Percentiles rank a stretch among this genome's conserved stretches.
phyloP scores from a whole-genome alignment of 2,113 vertebrate species.

The Ondatra zibethicus region DNA sequence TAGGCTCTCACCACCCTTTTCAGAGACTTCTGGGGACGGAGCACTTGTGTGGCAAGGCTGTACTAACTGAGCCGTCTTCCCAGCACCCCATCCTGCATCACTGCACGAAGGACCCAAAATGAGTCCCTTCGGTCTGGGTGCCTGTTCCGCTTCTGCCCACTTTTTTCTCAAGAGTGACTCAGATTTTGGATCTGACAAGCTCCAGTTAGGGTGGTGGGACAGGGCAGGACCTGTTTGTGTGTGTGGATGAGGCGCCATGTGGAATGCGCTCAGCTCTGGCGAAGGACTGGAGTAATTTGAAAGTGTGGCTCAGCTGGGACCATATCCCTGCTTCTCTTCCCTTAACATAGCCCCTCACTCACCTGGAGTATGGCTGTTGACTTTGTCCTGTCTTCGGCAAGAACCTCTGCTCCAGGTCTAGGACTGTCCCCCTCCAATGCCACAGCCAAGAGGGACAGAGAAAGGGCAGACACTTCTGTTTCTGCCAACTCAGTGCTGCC shows the following conservation, averaged over 20 bases:
- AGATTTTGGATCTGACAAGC: not conserved
- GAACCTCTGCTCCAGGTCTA: not conserved
- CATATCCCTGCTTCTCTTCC: slow-evolving; percentile 26
- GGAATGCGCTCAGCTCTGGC: not conserved
- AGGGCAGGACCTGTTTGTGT: not conserved
- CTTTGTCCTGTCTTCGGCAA: not conserved
- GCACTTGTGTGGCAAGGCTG: not conserved
- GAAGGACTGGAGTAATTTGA: not conserved
- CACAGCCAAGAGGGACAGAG: not conserved
- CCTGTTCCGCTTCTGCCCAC: not conserved
- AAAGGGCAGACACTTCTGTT: no score
- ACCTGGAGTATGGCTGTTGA: not conserved
- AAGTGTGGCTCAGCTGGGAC: not conserved
- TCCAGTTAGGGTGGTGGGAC: not conserved
- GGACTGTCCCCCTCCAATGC: not conserved
- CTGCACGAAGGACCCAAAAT: not conserved
- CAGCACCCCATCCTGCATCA: not conserved
- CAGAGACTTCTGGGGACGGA: not conserved
- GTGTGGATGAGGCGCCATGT: not conserved
- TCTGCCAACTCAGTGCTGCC: not conserved
- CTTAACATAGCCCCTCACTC: not conserved
- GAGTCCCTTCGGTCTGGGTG: not conserved
- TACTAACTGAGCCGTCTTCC: not conserved
- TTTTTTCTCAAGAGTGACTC: not conserved
- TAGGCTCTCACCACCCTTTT: not conserved